Evolutionary conservation across 2,797 vertebrate genomes (phyloP).

Genomic region (Pangasius larnaudii): DNA sequence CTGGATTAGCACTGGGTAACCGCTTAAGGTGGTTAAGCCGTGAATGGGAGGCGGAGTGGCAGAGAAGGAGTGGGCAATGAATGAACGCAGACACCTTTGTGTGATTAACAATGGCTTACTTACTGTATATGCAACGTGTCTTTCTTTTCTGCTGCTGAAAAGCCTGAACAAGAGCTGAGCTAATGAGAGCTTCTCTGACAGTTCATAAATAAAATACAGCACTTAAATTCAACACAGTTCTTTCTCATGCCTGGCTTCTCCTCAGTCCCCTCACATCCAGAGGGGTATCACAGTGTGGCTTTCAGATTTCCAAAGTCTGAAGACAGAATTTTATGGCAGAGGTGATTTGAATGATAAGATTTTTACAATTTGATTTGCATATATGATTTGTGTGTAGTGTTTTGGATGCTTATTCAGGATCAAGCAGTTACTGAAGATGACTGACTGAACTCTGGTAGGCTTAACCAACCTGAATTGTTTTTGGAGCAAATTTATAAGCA

Average conservation of each 20-base stretch:
- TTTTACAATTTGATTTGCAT: not conserved
- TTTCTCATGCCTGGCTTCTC: not conserved
- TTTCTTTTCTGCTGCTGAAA: not conserved
- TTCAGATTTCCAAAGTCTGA: not conserved
- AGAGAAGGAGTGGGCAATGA: not conserved
- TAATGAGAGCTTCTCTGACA: not conserved
- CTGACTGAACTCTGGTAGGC: not conserved
- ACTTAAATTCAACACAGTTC: not conserved
- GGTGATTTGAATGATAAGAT: not conserved
- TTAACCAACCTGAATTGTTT: not conserved
- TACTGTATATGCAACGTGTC: slow-evolving; percentile 2
- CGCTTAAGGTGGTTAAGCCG: too few species aligned
- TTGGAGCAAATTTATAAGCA: not conserved
- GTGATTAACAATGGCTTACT: not conserved
- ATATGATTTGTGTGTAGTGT: not conserved
- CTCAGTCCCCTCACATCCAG: not conserved
- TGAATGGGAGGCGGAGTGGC: not conserved
- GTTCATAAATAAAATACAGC: not conserved
- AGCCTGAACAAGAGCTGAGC: not conserved
- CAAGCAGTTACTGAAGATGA: not conserved
- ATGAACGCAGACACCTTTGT: not conserved
- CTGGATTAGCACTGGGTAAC: too few species aligned
- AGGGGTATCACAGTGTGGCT: not conserved
- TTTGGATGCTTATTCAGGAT: not conserved
- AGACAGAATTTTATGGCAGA: not conserved